Base-by-base conservation (phyloP, 2,888 invertebrate genomes). In the Calephelis perditalis region DNA sequence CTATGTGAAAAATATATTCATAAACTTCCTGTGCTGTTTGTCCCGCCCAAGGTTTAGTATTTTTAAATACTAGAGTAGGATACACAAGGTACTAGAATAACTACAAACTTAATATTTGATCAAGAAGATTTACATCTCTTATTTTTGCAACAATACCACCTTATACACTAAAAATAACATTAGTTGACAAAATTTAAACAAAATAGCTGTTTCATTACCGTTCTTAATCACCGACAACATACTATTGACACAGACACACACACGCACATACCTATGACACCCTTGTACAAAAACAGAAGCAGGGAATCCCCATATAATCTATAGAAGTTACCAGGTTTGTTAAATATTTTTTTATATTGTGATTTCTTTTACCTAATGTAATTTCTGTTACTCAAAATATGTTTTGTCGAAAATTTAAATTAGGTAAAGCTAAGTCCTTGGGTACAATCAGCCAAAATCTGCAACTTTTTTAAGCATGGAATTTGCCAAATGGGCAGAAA, bases 11-110 rank as follows among this genome's bases (percentile, higher is more conserved):
- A 65, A 70, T 68, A 65, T 68, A 67, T 43, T 47, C 59, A 56
- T 69, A 62, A 11, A 64, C 62, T 63, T 70, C 69, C 64, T 67
- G 62, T 2, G 68, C 67, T 11, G 69, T 58, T 56, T 69, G 69
- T 7, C 69, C 52, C 15, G 15, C 12, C 57, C 68, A 52, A 10
- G 68, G 68, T 10, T 66, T 36, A 26, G 55, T 26, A 11, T 43
- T 55, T 63, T 67, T 67, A 47, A 66, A 47, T 4, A 67, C 61
- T 40, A 67, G 60, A 35, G 59, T 60, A 12, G 15, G 15, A 66
- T 64, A 56, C 12, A 3, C n/a, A 60, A 56, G 9, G 56, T 56
- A 46, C 11, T 40, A 5, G 56, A 54, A 44, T 59, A 37, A 54
- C 54, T n/a, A 59, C 54, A 59, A 40, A 52, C 35, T 26, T 54